These are phyloP conservation scores for Indicator indicator DNA, from an alignment of 2,113 vertebrate genomes.

Conservation along the genomic window DNA sequence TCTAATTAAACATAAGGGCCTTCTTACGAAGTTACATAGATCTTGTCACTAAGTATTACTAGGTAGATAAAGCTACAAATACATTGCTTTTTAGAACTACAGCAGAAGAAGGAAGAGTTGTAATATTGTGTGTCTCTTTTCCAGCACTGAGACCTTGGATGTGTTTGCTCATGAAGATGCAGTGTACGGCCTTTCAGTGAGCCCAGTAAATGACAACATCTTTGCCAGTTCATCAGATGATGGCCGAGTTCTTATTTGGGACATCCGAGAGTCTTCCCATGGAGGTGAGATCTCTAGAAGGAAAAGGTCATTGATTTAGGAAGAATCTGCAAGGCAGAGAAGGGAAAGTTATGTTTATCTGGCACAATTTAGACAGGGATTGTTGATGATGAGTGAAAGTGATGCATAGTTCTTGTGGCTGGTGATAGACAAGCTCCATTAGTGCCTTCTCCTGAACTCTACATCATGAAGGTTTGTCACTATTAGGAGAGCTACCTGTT, in stretches of 20 bases:
- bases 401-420: neutral
- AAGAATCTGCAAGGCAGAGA: neutral
- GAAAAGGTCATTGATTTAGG: neutral
- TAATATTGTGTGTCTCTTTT: slow-evolving; percentile 24
- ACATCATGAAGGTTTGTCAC: neutral
- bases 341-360: neutral
- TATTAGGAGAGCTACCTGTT: neutral
- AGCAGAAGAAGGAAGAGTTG: neutral
- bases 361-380: fast-evolving
- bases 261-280: slow-evolving; percentile 93
- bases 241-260: slow-evolving; percentile 98
- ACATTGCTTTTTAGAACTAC: neutral
- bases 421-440: neutral
- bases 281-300: slow-evolving; percentile 81
- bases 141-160: slow-evolving; percentile 92
- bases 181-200: slow-evolving; percentile 97
- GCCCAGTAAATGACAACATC: slow-evolving; percentile 96
- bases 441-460: neutral
- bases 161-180: slow-evolving; percentile 98
- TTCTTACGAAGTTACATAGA: neutral
- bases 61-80: neutral
- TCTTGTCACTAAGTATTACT: neutral
- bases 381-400: neutral
- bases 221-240: slow-evolving; percentile 98
- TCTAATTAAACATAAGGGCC: neutral